phyloP scores from a whole-genome alignment of 2,113 vertebrate genomes.

The Micronisus gabar region DNA sequence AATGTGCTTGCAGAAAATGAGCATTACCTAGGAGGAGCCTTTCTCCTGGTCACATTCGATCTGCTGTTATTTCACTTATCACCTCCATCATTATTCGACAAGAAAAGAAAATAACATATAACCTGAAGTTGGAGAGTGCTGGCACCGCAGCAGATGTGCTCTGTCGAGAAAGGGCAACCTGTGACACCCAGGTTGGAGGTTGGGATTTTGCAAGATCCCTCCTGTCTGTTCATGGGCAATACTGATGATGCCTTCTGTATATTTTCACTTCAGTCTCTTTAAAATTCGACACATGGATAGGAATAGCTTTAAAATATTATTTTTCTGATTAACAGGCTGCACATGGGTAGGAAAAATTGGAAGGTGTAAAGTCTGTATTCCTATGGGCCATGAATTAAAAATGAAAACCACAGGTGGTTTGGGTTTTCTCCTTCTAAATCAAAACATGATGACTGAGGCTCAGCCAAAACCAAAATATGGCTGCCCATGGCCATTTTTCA shows the following conservation, averaged over 20 bases:
- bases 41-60: neutral
- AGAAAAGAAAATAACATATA: neutral
- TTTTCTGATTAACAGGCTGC: constrained; percentile 36
- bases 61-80: neutral
- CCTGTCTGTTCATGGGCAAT: neutral
- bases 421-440: constrained; percentile 60
- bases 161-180: neutral
- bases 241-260: neutral
- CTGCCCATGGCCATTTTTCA: constrained; percentile 14
- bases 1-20: neutral
- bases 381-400: constrained; percentile 59
- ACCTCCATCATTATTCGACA: neutral
- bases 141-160: neutral
- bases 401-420: constrained; percentile 62
- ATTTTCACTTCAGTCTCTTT: neutral
- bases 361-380: constrained; percentile 44
- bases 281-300: constrained; percentile 7
- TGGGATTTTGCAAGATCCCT: neutral
- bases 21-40: neutral
- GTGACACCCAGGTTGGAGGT: neutral
- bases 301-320: constrained; percentile 34
- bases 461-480: constrained; percentile 51
- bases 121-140: neutral
- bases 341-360: constrained; percentile 28
- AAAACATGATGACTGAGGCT: constrained; percentile 42